A percentile compares a stretch with the other conserved stretches of the same genome.
These are phyloP conservation scores for Sus cebifrons DNA, from an alignment of 2,797 vertebrate species.

Conservation along the genomic window DNA sequence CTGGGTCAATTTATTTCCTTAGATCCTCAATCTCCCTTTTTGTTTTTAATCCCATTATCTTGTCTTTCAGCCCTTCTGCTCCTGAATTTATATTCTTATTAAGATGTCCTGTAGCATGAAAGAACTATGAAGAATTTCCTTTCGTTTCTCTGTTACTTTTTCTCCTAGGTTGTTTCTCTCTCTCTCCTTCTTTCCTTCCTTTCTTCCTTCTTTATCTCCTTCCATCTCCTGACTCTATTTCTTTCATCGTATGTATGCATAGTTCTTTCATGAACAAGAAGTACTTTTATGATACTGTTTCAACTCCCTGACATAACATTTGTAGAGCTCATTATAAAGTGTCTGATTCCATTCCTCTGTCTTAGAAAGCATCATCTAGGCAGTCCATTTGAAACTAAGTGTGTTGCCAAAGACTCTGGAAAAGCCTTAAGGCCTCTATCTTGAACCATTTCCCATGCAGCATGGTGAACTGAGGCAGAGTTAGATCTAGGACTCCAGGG, in stretches of 20 bases:
- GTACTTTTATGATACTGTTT: constrained; percentile 52
- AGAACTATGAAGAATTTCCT: background rate
- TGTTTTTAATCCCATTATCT: constrained; percentile 68
- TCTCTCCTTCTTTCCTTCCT: background rate
- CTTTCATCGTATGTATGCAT: background rate
- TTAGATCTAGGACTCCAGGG: background rate
- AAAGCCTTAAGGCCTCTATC: background rate
- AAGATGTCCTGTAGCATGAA: constrained; percentile 1
- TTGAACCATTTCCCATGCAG: background rate
- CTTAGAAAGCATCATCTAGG: constrained; percentile 39
- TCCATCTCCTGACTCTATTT: background rate
- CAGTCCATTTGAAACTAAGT: background rate
- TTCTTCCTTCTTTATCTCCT: background rate
- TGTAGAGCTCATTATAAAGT: constrained; percentile 40
- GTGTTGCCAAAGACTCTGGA: background rate
- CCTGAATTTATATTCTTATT: constrained; percentile 73
- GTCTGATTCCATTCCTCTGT: constrained; percentile 36
- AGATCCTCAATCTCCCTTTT: constrained; percentile 53
- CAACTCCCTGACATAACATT: constrained; percentile 17
- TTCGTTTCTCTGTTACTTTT: background rate
- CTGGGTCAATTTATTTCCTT: constrained; percentile 68
- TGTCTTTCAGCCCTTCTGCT: constrained; percentile 55
- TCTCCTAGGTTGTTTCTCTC: background rate
- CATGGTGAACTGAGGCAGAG: background rate
- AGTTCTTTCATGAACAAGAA: constrained; percentile 56